phyloP scores from a whole-genome alignment of 2,888 invertebrate species.

The Thysanoteuthis rhombus region DNA sequence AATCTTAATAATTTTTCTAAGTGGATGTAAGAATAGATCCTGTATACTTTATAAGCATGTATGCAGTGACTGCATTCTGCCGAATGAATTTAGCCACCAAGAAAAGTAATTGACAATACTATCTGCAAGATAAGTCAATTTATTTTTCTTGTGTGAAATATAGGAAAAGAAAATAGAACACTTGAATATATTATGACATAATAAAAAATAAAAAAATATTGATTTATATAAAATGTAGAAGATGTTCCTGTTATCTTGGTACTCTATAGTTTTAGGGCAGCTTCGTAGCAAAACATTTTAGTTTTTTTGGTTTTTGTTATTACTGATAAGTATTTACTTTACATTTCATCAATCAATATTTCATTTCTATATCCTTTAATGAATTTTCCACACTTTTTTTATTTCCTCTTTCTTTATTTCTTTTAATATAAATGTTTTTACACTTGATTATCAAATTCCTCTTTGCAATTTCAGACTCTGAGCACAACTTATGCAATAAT shows the following conservation, averaged over 20 bases:
- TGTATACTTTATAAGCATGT: too few relatives aligned
- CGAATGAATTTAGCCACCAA: too few relatives aligned
- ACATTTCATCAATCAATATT: not conserved
- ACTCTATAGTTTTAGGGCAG: not conserved
- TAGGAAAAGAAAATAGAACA: not conserved
- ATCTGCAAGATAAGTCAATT: not conserved
- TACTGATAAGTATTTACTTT: not conserved
- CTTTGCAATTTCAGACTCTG: not conserved
- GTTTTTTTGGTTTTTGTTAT: not conserved
- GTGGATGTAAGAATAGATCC: too few relatives aligned
- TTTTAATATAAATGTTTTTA: not conserved
- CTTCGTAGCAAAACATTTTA: not conserved
- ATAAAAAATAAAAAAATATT: not conserved
- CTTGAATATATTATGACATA: not conserved
- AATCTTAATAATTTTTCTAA: too few relatives aligned
- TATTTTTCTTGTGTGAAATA: not conserved
- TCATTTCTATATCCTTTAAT: not conserved
- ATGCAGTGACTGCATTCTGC: too few relatives aligned
- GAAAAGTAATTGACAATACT: too few relatives aligned
- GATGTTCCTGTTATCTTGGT: not conserved
- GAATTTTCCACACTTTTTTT: not conserved
- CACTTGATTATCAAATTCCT: not conserved
- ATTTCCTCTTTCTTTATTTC: not conserved
- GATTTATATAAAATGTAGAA: not conserved
- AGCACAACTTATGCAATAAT: not conserved